Evolutionary conservation across 2,113 vertebrate genomes (phyloP).

Genomic region (Eurypyga helias): DNA sequence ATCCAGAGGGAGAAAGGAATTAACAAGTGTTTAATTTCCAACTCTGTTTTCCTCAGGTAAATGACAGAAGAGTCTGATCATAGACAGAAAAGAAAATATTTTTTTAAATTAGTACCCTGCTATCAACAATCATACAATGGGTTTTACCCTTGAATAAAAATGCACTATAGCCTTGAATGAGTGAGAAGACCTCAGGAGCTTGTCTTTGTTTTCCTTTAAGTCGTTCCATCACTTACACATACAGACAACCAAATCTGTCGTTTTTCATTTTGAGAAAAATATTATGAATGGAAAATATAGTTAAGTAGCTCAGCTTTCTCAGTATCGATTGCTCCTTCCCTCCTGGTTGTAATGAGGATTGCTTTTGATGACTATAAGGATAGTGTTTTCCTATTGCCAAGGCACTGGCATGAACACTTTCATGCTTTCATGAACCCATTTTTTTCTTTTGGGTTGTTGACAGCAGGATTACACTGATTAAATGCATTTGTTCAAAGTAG

Average conservation of each 20-base stretch:
- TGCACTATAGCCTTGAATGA: not conserved
- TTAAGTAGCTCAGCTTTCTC: not conserved
- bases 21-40: not conserved
- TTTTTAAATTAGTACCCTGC: not conserved
- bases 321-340: not conserved
- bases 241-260: not conserved
- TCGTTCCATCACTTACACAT: not conserved
- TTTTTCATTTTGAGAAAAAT: not conserved
- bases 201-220: not conserved
- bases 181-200: not conserved
- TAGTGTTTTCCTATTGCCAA: not conserved
- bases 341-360: not conserved
- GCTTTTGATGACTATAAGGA: slow-evolving; percentile 8
- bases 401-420: not conserved
- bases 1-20: not conserved
- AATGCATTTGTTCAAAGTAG: not conserved
- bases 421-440: not conserved
- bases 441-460: not conserved
- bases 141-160: not conserved
- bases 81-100: not conserved
- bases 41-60: not conserved
- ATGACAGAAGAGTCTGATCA: not conserved
- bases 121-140: not conserved
- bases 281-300: not conserved
- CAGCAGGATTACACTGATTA: slow-evolving; percentile 8